A percentile compares a stretch with the other conserved stretches of the same genome.
Evolutionary conservation across 2,888 invertebrate genomes (phyloP).

Genomic region (Andrena camellia): DNA sequence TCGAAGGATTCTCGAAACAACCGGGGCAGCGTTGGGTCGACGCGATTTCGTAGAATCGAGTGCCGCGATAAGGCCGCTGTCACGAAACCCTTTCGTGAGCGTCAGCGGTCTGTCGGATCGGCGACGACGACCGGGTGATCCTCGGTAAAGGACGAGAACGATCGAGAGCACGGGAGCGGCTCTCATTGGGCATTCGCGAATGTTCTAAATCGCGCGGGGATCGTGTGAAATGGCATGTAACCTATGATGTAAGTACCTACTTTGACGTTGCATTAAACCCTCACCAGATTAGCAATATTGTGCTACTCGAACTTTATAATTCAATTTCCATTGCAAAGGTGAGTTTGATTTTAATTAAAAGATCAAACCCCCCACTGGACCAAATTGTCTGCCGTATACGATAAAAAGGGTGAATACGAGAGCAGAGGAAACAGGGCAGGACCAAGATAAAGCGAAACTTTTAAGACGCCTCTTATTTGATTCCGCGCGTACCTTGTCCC

Average conservation of each 20-base stretch:
- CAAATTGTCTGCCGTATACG: background rate
- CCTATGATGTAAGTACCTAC: too few relatives aligned
- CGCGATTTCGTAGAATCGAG: conserved; percentile 59
- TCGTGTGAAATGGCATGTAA: background rate
- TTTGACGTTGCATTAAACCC: too few relatives aligned
- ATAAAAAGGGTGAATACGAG: conserved; percentile 59
- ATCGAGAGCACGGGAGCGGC: background rate
- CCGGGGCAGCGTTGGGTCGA: background rate
- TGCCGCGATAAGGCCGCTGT: conserved; percentile 50
- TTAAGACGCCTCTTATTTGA: conserved; percentile 80
- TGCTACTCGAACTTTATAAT: too few relatives aligned
- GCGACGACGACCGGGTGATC: conserved; percentile 61
- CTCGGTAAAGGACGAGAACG: conserved; percentile 20
- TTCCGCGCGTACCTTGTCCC: conserved; percentile 64
- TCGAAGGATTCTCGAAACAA: conserved; percentile 62
- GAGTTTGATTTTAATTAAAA: conserved; percentile 4
- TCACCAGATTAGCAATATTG: too few relatives aligned
- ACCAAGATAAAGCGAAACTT: conserved; percentile 72
- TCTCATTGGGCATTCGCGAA: background rate
- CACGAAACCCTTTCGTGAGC: conserved; percentile 63
- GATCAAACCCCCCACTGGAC: background rate
- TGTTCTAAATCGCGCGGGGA: background rate
- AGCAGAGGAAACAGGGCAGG: conserved; percentile 59
- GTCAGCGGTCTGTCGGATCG: conserved; percentile 62
- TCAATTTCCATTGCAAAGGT: background rate